Percentiles rank a stretch among this genome's conserved stretches.
These are phyloP conservation scores for Betta splendens DNA, from an alignment of 2,797 vertebrate species.

Conservation along the genomic window DNA sequence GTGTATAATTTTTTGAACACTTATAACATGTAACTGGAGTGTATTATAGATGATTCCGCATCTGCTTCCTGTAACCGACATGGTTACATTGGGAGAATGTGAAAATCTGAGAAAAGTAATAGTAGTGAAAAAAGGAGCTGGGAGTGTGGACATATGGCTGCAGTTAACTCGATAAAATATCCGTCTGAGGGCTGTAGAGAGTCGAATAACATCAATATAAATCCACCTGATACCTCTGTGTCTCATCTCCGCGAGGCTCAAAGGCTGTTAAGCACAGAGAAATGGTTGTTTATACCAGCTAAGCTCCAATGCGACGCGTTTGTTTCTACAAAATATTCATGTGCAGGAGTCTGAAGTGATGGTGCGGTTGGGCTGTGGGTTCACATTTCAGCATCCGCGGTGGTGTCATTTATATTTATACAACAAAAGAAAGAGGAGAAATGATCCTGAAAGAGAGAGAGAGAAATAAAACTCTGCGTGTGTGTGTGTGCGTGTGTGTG, in stretches of 20 bases:
- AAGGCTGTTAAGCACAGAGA: background rate
- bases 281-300: conserved; percentile 5
- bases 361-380: conserved; percentile 17
- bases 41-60: background rate
- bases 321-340: conserved; percentile 1
- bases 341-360: background rate
- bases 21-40: background rate
- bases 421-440: conserved; percentile 73
- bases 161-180: conserved; percentile 33
- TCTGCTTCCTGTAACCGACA: background rate
- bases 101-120: conserved; percentile 9
- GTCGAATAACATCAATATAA: conserved; percentile 43
- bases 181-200: conserved; percentile 7
- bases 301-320: conserved; percentile 12
- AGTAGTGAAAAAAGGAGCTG: conserved; percentile 1
- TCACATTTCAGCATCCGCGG: conserved; percentile 32
- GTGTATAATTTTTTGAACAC: background rate
- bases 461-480: conserved; percentile 59
- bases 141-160: conserved; percentile 42
- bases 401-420: conserved; percentile 59
- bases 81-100: too few relatives aligned
- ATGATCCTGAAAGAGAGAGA: conserved; percentile 60
- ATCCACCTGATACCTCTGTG: conserved; percentile 54
- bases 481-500: conserved; percentile 48
- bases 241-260: conserved; percentile 6